These are phyloP conservation scores for Gobius niger DNA, from an alignment of 2,113 vertebrate species.

Conservation along the genomic window DNA sequence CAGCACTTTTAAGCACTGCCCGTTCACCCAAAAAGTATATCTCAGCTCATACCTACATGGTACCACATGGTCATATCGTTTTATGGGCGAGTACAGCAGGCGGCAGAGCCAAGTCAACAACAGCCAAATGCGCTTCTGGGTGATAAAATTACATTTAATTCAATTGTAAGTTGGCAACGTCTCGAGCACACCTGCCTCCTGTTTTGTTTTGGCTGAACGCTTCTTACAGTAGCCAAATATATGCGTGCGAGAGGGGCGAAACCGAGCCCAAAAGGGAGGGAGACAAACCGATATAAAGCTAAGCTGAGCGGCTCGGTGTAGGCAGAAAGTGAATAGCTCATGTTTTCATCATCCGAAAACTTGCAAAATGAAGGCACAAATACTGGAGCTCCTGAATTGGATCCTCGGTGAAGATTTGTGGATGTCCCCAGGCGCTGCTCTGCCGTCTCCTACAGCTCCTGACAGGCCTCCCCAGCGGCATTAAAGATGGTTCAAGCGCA, in stretches of 20 bases:
- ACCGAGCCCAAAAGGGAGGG: background rate
- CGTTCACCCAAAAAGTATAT: background rate
- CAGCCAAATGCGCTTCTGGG: constrained; percentile 1
- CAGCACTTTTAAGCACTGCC: no score
- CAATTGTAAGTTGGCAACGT: constrained; percentile 1
- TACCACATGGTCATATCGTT: background rate
- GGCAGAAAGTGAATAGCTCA: no score
- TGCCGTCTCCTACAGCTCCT: no score
- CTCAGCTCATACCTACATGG: background rate
- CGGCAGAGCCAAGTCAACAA: background rate
- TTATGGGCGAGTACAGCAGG: background rate
- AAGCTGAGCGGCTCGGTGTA: no score
- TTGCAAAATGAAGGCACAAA: no score
- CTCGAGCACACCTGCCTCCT: constrained; percentile 2
- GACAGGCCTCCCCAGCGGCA: no score
- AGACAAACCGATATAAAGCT: no score
- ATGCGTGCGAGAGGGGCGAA: background rate
- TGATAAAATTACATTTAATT: constrained; percentile 5
- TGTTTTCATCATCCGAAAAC: no score
- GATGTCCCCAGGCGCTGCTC: no score
- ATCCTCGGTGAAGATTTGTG: no score
- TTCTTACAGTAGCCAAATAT: background rate
- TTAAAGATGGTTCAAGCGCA: no score
- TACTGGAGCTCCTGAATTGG: no score
- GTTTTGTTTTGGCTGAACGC: background rate